Conservation (phyloP, 2,113 vertebrate genomes). For the Entomyzon cyanotis region DNA sequence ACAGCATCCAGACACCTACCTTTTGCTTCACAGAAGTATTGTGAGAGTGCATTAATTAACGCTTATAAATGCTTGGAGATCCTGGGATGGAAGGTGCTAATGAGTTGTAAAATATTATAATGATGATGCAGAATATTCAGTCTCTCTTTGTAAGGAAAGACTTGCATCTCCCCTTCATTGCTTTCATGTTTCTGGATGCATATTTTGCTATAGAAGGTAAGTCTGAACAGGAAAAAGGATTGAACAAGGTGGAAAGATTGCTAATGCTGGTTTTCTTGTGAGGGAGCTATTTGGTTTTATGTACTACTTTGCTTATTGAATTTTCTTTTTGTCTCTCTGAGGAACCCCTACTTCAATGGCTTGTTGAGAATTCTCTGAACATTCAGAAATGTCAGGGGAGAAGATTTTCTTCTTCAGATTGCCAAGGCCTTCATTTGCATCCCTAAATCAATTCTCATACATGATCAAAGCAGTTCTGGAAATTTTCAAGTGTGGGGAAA, state of each 20-base stretch:
- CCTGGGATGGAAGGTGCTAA: conserved; percentile 47
- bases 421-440: conserved; percentile 58
- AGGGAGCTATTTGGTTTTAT: background rate
- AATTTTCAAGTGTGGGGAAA: conserved; percentile 1
- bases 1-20: conserved; percentile 40
- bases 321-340: conserved; percentile 34
- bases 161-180: background rate
- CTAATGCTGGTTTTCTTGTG: background rate
- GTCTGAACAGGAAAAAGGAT: background rate
- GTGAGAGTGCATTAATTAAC: conserved; percentile 57
- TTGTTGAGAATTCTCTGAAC: conserved; percentile 48
- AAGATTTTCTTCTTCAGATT: conserved; percentile 36
- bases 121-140: conserved; percentile 38
- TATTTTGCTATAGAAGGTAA: conserved; percentile 3
- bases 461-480: conserved; percentile 48
- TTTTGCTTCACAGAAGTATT: conserved; percentile 4
- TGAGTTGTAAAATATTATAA: conserved; percentile 57
- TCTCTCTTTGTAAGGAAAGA: background rate
- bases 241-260: background rate
- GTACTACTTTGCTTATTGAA: background rate
- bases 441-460: conserved; percentile 43
- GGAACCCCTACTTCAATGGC: conserved; percentile 22
- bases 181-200: conserved; percentile 4
- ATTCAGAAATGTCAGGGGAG: conserved; percentile 40
- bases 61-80: conserved; percentile 13